These are phyloP conservation scores for Oscarella lobularis DNA, from an alignment of 37 sponge, comb jelly and placozoan species.

Conservation along the genomic window DNA sequence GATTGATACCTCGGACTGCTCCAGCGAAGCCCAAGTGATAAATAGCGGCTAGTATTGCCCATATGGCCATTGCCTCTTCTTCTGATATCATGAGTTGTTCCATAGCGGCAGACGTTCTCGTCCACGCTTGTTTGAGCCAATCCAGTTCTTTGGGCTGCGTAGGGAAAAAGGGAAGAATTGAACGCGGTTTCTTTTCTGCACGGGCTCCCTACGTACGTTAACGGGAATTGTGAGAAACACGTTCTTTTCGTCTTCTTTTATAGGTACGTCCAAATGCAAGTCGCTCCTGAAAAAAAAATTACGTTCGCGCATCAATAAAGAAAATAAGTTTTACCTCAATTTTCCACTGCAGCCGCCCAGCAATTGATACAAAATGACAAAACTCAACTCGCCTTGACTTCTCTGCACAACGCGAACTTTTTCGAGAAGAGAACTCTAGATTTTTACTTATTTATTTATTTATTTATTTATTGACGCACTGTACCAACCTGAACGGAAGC, in stretches of 20 bases:
- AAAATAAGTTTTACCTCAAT: conserved; percentile 17
- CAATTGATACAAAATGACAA: conserved; percentile 92
- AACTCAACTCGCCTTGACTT: conserved; percentile 65
- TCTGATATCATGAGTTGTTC: conserved; percentile 43
- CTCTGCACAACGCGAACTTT: conserved; percentile 64
- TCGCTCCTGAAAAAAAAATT: not conserved
- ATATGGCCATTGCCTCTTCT: conserved; percentile 83
- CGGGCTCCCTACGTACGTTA: too few species aligned
- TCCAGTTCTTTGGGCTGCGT: conserved; percentile 38
- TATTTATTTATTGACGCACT: too few species aligned
- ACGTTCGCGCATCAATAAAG: not conserved
- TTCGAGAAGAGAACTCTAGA: conserved; percentile 69
- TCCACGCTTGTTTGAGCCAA: conserved; percentile 72
- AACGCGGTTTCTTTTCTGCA: too few species aligned
- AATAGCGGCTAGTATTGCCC: conserved; percentile 94
- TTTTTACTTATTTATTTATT: not conserved
- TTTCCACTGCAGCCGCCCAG: conserved; percentile 71
- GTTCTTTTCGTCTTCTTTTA: too few species aligned
- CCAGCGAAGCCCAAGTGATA: conserved; percentile 89
- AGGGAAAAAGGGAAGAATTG: not conserved
- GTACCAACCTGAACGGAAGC: conserved; percentile 68
- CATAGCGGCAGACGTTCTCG: conserved; percentile 63
- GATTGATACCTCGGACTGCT: conserved; percentile 42
- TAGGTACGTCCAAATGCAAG: too few species aligned
- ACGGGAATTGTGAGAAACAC: too few species aligned